Evolutionary conservation across 2,888 invertebrate genomes (phyloP).

Genomic region (Aporophyla nigra): DNA sequence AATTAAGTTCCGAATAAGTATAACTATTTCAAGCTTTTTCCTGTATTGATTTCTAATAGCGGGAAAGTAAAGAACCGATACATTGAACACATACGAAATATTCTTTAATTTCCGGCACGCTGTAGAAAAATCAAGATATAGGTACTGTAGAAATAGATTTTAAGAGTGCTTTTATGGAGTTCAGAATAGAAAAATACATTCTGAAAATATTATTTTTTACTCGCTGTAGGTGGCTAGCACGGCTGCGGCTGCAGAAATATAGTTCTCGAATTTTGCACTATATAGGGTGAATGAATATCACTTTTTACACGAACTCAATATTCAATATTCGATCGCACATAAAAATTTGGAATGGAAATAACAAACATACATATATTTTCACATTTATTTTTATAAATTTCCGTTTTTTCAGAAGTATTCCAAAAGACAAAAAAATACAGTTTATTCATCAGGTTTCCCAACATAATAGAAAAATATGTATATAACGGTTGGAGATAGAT

Average conservation of each 20-base stretch:
- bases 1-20: slow-evolving; percentile 13
- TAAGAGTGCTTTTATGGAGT: not conserved
- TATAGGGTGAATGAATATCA: not conserved
- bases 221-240: not conserved
- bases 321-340: not conserved
- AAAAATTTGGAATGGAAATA: not conserved
- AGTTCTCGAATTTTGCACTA: not conserved
- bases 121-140: not conserved
- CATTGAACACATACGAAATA: slow-evolving; percentile 25
- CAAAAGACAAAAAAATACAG: not conserved
- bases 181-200: not conserved
- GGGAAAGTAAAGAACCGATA: slow-evolving; percentile 8
- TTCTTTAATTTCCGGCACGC: slow-evolving; percentile 43
- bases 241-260: not conserved
- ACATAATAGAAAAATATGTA: too few relatives aligned
- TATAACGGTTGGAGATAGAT: too few relatives aligned
- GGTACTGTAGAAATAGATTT: not conserved
- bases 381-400: not conserved
- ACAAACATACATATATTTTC: not conserved
- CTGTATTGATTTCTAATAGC: slow-evolving; percentile 55
- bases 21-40: slow-evolving; percentile 22
- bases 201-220: not conserved
- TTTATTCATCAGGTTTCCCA: not conserved
- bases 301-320: not conserved
- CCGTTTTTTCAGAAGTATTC: not conserved